Base-by-base conservation (phyloP, 2,797 vertebrate genomes). In the Melanotaenia boesemani region DNA sequence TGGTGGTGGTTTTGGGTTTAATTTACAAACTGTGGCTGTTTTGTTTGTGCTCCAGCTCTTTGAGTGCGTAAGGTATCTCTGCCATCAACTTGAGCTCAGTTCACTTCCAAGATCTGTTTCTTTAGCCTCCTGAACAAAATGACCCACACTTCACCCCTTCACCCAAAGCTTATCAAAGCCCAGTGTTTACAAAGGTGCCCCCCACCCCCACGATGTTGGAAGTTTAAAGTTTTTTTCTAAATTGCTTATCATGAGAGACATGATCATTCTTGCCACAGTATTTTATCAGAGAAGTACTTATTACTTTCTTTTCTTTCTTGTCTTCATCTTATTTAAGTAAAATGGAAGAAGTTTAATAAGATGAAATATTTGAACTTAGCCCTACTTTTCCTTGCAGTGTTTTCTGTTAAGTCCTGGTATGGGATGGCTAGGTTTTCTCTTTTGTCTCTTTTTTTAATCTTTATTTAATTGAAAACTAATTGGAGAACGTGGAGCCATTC, bases 401-500 rank as follows among this genome's bases (percentile, higher is more conserved):
- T 97, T 97, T 96, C 93, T 96, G 95, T 97, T 95, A 95, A 95
- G 91, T 95, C 92, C 94, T 96, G 96, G 95, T 95, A 95, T 91
- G 0, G 34, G 85, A 26, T 92, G 94, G 93, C 91, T 84, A 90
- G 90, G 92, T 48, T 46, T 34, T 20, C 20, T 4, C 20, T 22
- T 22, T 50, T n/a, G 6, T n/a, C 4, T 2, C 34, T 10, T 2
- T 37, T 12, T 26, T 70, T n/a, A n/a, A 96, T 95, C 93, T 92
- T 94, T 72, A 95, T 96, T 95, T 93, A 92, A 94, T 92, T 92
- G 94, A 93, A 94, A 96, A 95, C 95, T 96, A 81, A 84, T 97
- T 95, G 94, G 95, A 96, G 97, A 96, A 95, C 92, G 93, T 94
- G 94, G 94, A 95, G 90, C 88, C 84, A 30, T 63, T 18, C 26